Conservation (phyloP, 2,113 vertebrate species). For the Channa maculata region DNA sequence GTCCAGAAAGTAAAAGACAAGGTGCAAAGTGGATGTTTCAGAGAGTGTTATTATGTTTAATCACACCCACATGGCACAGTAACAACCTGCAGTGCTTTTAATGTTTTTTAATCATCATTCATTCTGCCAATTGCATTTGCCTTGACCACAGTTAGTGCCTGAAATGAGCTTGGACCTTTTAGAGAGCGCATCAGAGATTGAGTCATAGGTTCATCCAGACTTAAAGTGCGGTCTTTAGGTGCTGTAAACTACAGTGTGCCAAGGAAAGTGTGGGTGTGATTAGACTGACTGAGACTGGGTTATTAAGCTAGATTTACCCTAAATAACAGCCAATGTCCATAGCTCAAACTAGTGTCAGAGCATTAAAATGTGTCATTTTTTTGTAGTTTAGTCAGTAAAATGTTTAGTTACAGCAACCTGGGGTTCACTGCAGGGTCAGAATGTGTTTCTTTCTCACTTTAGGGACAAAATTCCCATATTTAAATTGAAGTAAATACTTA, state of each 20-base stretch:
- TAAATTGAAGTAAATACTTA: no score
- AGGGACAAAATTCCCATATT: no score
- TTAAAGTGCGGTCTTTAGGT: not conserved
- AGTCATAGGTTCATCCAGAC: not conserved
- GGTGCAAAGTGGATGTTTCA: not conserved
- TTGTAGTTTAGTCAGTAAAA: not conserved
- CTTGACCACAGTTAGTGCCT: not conserved
- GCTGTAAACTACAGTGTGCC: not conserved
- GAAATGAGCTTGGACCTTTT: not conserved
- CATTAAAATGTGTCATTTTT: not conserved
- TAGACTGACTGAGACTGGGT: not conserved
- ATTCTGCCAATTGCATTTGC: not conserved
- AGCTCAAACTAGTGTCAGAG: not conserved
- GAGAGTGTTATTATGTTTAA: not conserved
- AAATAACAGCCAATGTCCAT: not conserved
- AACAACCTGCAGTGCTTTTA: not conserved
- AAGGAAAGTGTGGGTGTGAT: not conserved
- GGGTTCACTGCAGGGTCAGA: no score
- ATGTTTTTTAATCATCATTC: not conserved
- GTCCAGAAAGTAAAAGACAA: not conserved
- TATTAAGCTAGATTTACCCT: not conserved
- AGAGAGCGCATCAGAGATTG: not conserved
- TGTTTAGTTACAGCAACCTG: not conserved
- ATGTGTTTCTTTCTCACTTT: no score
- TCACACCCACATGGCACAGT: not conserved